Conservation (phyloP, 1,140 invertebrate species). For the Thalassaphorura encarpata region DNA sequence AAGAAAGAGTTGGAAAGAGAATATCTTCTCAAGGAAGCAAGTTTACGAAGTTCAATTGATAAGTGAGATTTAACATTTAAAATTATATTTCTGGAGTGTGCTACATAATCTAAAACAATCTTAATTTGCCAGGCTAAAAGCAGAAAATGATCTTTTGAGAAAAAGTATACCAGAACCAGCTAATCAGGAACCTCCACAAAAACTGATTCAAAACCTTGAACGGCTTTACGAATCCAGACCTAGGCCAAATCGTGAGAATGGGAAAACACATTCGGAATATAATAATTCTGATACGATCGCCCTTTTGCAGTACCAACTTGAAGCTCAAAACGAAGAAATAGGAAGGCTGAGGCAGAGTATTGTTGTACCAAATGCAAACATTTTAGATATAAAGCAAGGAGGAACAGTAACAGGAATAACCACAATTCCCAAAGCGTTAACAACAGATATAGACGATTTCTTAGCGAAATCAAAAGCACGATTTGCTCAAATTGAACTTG, state of each 20-base stretch:
- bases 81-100: neutral
- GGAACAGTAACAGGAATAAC: neutral
- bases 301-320: constrained; percentile 25
- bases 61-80: constrained; percentile 4
- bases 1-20: neutral
- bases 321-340: constrained; percentile 28
- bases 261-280: neutral
- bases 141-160: neutral
- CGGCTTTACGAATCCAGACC: neutral
- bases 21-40: constrained; percentile 2
- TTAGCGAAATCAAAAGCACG: constrained; percentile 23
- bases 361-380: neutral
- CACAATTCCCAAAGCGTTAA: neutral
- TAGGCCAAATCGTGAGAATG: neutral
- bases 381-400: neutral
- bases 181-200: neutral
- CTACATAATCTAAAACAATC: neutral
- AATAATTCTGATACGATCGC: constrained; percentile 17
- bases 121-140: neutral
- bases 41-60: neutral
- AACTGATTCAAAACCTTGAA: constrained; percentile 3
- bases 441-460: constrained; percentile 19
- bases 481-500: constrained; percentile 22
- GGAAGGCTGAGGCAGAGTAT: constrained; percentile 1
- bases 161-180: neutral